Conservation (phyloP, 2,797 vertebrate genomes). For the Tenualosa ilisha region DNA sequence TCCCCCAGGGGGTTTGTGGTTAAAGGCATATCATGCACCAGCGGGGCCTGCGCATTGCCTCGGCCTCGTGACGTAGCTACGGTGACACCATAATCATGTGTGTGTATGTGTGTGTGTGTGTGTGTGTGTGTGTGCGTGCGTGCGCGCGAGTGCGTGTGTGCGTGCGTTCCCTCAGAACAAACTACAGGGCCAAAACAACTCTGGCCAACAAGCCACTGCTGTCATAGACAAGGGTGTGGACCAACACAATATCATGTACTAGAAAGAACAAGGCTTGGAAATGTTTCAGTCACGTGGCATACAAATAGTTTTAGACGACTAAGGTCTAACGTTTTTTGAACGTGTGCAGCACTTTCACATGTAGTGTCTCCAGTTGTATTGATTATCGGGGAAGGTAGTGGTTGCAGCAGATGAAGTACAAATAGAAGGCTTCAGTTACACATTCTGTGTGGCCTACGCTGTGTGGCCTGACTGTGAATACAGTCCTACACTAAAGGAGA, state of each 20-base stretch:
- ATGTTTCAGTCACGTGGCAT: no score
- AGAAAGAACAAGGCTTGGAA: background rate
- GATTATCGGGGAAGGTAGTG: no score
- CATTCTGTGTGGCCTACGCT: no score
- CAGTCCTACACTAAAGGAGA: background rate
- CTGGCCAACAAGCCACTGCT: background rate
- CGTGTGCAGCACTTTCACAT: no score
- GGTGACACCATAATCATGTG: slow-evolving; percentile 11
- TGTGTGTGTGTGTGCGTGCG: background rate
- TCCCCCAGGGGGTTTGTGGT: slow-evolving; percentile 53
- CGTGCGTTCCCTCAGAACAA: background rate
- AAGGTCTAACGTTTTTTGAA: no score
- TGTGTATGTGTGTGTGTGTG: background rate
- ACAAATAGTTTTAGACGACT: no score
- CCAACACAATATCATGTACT: background rate
- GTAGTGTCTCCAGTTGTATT: no score
- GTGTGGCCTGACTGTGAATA: background rate
- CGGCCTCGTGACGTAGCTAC: slow-evolving; percentile 16
- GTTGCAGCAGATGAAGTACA: no score
- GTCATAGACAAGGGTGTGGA: slow-evolving; percentile 6
- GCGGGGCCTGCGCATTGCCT: background rate
- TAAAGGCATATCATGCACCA: slow-evolving; percentile 59
- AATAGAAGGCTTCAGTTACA: no score
- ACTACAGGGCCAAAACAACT: background rate
- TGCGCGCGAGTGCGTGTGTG: background rate